phyloP scores from a whole-genome alignment of 92 coral and sea anemone genomes.

The Porites rus region DNA sequence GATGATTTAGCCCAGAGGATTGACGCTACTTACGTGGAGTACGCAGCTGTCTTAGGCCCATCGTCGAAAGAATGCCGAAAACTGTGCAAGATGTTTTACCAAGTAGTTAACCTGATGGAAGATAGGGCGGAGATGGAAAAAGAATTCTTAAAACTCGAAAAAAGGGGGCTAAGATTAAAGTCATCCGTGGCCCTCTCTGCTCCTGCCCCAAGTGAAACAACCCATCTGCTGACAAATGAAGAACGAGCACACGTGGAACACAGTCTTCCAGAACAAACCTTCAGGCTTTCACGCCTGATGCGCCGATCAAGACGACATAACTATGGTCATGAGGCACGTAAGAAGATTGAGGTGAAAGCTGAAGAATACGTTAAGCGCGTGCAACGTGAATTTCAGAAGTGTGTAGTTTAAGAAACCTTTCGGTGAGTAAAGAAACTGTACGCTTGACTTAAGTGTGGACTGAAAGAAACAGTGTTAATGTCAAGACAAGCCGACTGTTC shows the following conservation, averaged over 20 bases:
- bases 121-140: background rate
- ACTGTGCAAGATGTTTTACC: conserved; percentile 19
- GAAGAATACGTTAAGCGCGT: conserved; percentile 38
- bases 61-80: conserved; percentile 28
- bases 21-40: conserved; percentile 17
- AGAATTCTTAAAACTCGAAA: background rate
- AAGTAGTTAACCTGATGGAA: background rate
- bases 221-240: conserved; percentile 8
- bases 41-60: conserved; percentile 27
- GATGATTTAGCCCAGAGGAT: conserved; percentile 15
- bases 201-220: conserved; percentile 1
- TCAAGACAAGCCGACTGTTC: too few relatives aligned
- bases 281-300: conserved; percentile 2
- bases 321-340: conserved; percentile 63
- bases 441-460: too few relatives aligned
- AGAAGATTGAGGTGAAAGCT: conserved; percentile 66
- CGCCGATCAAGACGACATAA: background rate
- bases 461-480: too few relatives aligned
- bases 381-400: conserved; percentile 11
- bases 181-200: background rate
- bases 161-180: background rate
- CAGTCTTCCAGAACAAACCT: conserved; percentile 40
- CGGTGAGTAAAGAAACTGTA: too few relatives aligned
- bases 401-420: background rate
- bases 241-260: background rate